These are phyloP conservation scores for Sapajus apella DNA, from an alignment of 2,113 vertebrate species.

Conservation along the genomic window DNA sequence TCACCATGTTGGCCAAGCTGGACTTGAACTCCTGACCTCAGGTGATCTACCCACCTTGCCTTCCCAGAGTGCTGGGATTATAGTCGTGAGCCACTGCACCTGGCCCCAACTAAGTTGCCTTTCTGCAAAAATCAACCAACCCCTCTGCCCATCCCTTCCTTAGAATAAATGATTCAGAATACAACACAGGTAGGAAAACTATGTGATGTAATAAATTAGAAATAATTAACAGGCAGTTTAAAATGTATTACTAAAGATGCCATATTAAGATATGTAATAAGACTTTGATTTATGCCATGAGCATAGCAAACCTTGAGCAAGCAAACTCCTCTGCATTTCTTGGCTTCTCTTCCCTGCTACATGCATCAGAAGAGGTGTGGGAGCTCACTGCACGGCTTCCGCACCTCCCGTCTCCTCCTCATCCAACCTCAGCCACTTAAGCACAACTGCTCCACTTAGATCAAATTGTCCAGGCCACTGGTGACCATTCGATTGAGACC, in stretches of 20 bases:
- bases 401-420: neutral
- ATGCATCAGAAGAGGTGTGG: neutral
- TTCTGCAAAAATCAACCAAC: neutral
- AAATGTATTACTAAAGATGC: neutral
- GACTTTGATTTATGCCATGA: neutral
- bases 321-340: neutral
- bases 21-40: too few species aligned
- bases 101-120: too few species aligned
- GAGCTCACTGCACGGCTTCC: neutral
- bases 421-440: neutral
- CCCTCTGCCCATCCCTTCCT: neutral
- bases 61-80: too few species aligned
- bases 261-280: fast-evolving
- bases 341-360: neutral
- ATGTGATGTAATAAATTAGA: too few species aligned
- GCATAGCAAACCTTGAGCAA: neutral
- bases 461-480: neutral
- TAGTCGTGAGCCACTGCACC: too few species aligned
- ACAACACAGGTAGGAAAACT: neutral
- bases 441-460: neutral
- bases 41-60: too few species aligned
- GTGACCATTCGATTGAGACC: neutral
- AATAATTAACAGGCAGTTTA: neutral
- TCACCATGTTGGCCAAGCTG: too few species aligned
- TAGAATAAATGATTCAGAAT: neutral